Evolutionary conservation across 2,888 invertebrate genomes (phyloP).

Genomic region (Ametastegia equiseti): DNA sequence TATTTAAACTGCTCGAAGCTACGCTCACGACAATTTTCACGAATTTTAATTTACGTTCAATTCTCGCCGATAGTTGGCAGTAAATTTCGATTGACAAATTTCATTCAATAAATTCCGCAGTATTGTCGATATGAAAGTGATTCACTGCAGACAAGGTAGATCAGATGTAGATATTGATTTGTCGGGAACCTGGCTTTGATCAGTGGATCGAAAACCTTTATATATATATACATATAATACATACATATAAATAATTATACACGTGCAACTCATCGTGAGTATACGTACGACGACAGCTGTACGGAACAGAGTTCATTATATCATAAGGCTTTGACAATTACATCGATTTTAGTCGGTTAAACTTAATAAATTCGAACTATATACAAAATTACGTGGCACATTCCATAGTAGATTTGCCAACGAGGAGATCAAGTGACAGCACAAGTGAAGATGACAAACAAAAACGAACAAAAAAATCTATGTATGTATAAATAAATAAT

Average conservation of each 20-base stretch:
- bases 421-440: not conserved
- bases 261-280: not conserved
- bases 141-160: not conserved
- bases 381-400: constrained; percentile 17
- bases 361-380: constrained; percentile 3
- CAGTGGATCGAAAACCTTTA: not conserved
- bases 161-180: not conserved
- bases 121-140: too few relatives aligned
- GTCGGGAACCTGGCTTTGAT: not conserved
- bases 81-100: too few relatives aligned
- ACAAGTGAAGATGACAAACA: not conserved
- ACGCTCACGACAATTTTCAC: too few relatives aligned
- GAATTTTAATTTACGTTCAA: too few relatives aligned
- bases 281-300: not conserved
- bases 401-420: constrained; percentile 36
- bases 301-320: constrained; percentile 32
- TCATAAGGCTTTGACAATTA: constrained; percentile 47
- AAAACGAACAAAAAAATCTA: not conserved
- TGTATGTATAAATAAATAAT: too few relatives aligned
- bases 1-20: too few relatives aligned
- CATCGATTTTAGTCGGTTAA: constrained; percentile 47
- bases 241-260: not conserved
- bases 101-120: too few relatives aligned
- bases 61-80: too few relatives aligned
- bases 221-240: not conserved